Conservation (phyloP, 2,113 vertebrate genomes). For the Struthidea cinerea region DNA sequence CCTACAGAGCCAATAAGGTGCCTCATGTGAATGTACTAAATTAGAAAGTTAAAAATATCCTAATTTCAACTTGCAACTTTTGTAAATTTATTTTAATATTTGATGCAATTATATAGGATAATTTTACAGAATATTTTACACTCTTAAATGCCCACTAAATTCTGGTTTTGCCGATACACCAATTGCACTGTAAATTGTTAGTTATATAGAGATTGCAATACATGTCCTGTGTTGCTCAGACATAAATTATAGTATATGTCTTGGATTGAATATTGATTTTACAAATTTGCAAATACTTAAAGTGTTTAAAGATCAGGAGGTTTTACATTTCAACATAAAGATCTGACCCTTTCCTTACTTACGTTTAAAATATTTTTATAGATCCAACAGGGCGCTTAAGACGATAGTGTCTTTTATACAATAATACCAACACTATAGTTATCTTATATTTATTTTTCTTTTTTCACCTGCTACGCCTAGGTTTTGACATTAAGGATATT, state of each 20-base stretch:
- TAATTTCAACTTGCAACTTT: not conserved
- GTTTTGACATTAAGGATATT: constrained; percentile 77
- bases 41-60: not conserved
- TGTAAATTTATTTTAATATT: not conserved
- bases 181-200: not conserved
- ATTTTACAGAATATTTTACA: not conserved
- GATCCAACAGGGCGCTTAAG: not conserved
- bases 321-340: not conserved
- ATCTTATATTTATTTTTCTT: constrained; percentile 75
- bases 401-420: not conserved
- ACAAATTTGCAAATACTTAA: not conserved
- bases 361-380: not conserved
- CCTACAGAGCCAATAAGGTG: not conserved
- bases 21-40: not conserved
- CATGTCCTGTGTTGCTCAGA: not conserved
- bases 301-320: not conserved
- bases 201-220: not conserved
- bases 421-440: constrained; percentile 49
- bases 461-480: constrained; percentile 61
- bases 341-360: not conserved
- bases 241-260: not conserved
- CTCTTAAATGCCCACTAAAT: not conserved
- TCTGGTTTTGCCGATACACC: not conserved
- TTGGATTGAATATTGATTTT: not conserved
- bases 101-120: not conserved